phyloP scores from a whole-genome alignment of 2,797 vertebrate genomes.

The Ambastaia sidthimunki region DNA sequence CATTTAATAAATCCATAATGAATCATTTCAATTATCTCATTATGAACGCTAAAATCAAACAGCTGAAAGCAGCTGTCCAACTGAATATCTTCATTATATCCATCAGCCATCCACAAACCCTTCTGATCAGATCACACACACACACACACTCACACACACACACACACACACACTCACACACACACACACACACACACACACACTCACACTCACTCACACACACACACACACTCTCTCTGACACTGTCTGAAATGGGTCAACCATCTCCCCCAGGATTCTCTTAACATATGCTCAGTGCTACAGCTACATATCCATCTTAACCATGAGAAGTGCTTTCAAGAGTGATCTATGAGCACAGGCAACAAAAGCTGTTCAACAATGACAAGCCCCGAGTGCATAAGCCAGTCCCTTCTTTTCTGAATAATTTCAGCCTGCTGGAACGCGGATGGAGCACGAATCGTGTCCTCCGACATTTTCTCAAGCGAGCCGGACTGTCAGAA shows the following conservation, averaged over 20 bases:
- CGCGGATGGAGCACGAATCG: constrained; percentile 68
- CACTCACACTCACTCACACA: no score
- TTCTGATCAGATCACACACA: constrained; percentile 19
- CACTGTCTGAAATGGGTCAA: constrained; percentile 55
- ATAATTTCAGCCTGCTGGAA: constrained; percentile 75
- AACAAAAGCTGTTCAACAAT: constrained; percentile 81
- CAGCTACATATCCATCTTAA: constrained; percentile 55
- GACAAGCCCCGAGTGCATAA: constrained; percentile 81
- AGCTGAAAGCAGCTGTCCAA: not conserved
- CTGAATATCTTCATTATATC: constrained; percentile 63
- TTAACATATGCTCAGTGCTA: constrained; percentile 48
- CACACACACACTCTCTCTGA: no score
- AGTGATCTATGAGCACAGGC: constrained; percentile 75
- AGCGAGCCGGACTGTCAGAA: constrained; percentile 63
- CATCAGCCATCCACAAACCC: constrained; percentile 38
- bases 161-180: no score
- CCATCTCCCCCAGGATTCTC: constrained; percentile 45
- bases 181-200: no score
- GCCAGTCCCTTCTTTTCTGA: constrained; percentile 77
- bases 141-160: no score
- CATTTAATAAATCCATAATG: not conserved
- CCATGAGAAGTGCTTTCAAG: constrained; percentile 68
- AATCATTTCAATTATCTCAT: not conserved
- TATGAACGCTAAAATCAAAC: not conserved
- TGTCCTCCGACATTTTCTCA: constrained; percentile 76